phyloP scores from a whole-genome alignment of 2,888 invertebrate genomes.

The Agrilus mali region DNA sequence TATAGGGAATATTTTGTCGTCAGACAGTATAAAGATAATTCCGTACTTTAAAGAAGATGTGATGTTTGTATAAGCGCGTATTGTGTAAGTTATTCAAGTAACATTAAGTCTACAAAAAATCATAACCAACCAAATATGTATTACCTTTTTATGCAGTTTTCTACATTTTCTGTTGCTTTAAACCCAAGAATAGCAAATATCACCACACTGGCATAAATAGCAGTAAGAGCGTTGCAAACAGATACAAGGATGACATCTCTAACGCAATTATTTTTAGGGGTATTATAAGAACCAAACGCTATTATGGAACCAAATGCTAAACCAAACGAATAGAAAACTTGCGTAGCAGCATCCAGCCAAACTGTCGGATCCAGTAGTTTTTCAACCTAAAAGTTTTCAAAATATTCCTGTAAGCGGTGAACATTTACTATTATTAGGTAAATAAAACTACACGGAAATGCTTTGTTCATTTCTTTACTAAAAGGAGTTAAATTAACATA shows the following conservation, averaged over 20 bases:
- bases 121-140: slow-evolving; percentile 23
- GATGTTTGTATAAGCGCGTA: too few relatives aligned
- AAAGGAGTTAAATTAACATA: too few relatives aligned
- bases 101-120: not conserved
- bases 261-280: slow-evolving; percentile 88
- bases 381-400: slow-evolving; percentile 46
- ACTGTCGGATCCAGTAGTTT: slow-evolving; percentile 78
- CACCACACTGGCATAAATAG: slow-evolving; percentile 88
- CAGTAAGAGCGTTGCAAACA: slow-evolving; percentile 84
- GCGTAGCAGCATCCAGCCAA: slow-evolving; percentile 93
- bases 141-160: slow-evolving; percentile 66
- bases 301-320: slow-evolving; percentile 91
- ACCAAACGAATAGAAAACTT: slow-evolving; percentile 93
- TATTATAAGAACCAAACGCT: slow-evolving; percentile 92
- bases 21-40: too few relatives aligned
- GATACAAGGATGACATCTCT: slow-evolving; percentile 84
- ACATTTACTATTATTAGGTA: too few relatives aligned
- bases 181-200: slow-evolving; percentile 93
- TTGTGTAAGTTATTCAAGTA: not conserved
- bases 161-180: slow-evolving; percentile 85
- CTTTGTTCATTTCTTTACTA: too few relatives aligned
- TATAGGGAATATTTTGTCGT: too few relatives aligned
- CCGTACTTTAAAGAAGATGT: too few relatives aligned
- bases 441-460: too few relatives aligned
- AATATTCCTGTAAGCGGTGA: too few relatives aligned